Base-by-base conservation (phyloP, 2,888 invertebrate genomes). In the Tromatobia lineatoria region DNA sequence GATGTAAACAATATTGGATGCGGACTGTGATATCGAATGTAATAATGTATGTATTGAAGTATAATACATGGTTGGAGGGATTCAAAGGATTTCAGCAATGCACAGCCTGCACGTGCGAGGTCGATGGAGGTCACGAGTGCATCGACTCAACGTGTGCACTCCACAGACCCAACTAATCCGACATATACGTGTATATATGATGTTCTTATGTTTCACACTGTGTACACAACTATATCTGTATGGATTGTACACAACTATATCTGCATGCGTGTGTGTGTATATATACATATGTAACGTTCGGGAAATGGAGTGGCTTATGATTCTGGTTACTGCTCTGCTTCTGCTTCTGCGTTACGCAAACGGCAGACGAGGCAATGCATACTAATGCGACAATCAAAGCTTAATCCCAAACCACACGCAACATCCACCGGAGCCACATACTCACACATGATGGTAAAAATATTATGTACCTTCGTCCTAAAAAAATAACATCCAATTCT, bases 381-480 rank as follows among this genome's bases (percentile, higher is more conserved):
- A 85, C 78, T 85, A 76, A 83, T 85, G 83, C 79, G 73, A 77
- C 82, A 85, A 85, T 85, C 83, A 83, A 83, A 85, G 77, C 77
- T 85, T 83, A 78, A 85, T 80, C 79, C 78, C 15, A 45, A 29
- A 42, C 47, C 73, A 18, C 59, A 73, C 57, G 73, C 52, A 70
- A 8, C 42, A n/a, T 38, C 20, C 54, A n/a, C 54, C 42, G 13
- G 25, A 70, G 47, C 3, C 70, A 38, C 6, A 42, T 10, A 18
- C 38, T 1, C 50, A 7, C 15, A 38, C 10, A 10, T 38, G 13
- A 23, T 11, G 18, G 10, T 2, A 10, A 23, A 42, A 66, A 66
- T 42, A 50, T n/a, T n/a, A 47, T 38, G 13, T 57, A 29, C 29
- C 25, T 15, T 15, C 1, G n/a, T 3, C 3, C 3, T 59, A 15